phyloP scores from a whole-genome alignment of 2,113 vertebrate species.

The Mormoops blainvillei region DNA sequence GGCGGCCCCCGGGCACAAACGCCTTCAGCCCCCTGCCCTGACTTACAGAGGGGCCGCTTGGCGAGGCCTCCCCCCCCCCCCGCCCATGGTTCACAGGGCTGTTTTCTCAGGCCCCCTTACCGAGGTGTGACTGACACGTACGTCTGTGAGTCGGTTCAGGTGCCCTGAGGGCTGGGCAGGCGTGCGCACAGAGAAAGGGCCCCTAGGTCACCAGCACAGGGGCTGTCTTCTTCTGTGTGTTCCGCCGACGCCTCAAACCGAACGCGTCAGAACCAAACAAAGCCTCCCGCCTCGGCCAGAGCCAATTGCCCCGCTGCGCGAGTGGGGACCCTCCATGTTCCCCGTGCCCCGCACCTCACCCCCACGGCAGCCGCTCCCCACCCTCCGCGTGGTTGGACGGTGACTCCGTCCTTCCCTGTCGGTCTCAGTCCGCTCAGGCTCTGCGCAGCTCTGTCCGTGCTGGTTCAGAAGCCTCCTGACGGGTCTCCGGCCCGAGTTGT shows the following conservation, averaged over 20 bases:
- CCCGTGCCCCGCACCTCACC: no score
- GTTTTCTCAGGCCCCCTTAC: neutral
- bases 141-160: neutral
- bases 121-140: neutral
- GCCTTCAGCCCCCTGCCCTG: neutral
- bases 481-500: no score
- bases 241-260: neutral
- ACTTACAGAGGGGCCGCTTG: neutral
- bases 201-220: no score
- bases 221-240: neutral
- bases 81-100: neutral
- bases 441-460: no score
- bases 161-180: neutral
- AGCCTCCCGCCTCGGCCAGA: neutral
- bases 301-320: neutral
- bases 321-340: no score
- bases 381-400: no score
- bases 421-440: no score
- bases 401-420: no score
- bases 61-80: neutral
- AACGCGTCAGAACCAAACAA: neutral
- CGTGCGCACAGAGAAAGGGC: neutral
- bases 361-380: no score
- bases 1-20: neutral
- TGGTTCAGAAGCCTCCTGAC: no score